Evolutionary conservation across 2,888 invertebrate genomes (phyloP).

Genomic region (Linnaemya tessellans): DNA sequence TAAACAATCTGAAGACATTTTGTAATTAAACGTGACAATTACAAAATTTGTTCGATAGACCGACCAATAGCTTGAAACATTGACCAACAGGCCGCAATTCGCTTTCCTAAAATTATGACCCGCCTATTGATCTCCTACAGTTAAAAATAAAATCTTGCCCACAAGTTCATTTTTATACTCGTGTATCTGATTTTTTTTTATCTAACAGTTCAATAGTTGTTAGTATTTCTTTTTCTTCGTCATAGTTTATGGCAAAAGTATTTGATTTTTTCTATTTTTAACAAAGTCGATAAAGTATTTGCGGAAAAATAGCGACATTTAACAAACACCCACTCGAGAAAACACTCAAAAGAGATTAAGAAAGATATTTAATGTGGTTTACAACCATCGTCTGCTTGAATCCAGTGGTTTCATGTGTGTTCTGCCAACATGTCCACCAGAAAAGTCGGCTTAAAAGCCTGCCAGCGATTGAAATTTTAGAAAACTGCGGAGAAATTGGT

Average conservation of each 20-base stretch:
- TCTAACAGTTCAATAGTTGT: slow-evolving; percentile 1
- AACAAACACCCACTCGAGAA: slow-evolving; percentile 62
- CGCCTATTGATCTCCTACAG: not conserved
- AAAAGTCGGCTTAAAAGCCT: slow-evolving; percentile 1
- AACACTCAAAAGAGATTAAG: slow-evolving; percentile 51
- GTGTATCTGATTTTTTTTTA: not conserved
- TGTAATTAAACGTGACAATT: too few relatives aligned
- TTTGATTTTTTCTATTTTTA: slow-evolving; percentile 9
- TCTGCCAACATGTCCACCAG: not conserved
- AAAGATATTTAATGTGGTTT: slow-evolving; percentile 56
- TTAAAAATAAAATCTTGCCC: not conserved
- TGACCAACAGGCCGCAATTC: too few relatives aligned
- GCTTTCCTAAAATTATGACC: not conserved
- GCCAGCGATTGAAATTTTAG: not conserved
- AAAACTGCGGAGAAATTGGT: slow-evolving; percentile 21
- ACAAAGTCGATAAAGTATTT: slow-evolving; percentile 52
- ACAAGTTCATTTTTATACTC: not conserved
- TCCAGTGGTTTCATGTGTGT: not conserved
- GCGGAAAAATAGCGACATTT: slow-evolving; percentile 51
- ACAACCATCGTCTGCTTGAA: not conserved
- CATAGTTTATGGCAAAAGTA: slow-evolving; percentile 14
- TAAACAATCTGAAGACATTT: too few relatives aligned
- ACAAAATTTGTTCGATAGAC: too few relatives aligned
- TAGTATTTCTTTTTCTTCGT: not conserved
- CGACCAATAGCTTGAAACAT: too few relatives aligned